phyloP scores from a whole-genome alignment of 2,113 vertebrate genomes.

The Nothocercus julius region DNA sequence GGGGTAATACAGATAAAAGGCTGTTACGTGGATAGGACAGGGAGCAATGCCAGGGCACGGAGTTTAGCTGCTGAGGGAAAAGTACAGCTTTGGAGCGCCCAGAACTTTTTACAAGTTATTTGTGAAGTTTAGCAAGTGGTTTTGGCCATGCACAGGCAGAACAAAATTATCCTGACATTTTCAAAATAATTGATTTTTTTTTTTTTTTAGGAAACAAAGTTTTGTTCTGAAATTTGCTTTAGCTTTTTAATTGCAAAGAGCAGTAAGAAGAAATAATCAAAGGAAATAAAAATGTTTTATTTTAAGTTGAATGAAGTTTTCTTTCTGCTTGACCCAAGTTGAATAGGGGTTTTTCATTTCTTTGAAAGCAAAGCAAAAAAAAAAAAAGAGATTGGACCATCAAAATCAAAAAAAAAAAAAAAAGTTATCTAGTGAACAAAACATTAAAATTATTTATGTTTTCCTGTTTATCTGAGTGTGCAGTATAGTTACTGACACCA shows the following conservation, averaged over 20 bases:
- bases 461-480: neutral
- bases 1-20: neutral
- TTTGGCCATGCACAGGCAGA: neutral
- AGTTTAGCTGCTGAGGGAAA: neutral
- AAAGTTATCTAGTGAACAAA: neutral
- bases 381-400: neutral
- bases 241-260: neutral
- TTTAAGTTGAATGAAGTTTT: neutral
- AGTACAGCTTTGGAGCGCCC: neutral
- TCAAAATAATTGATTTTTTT: neutral
- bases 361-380: neutral
- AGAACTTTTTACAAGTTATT: neutral
- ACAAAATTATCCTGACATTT: neutral
- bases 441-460: neutral
- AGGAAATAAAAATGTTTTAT: neutral
- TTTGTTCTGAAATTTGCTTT: slow-evolving; percentile 28
- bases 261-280: neutral
- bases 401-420: neutral
- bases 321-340: neutral
- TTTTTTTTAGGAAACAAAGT: neutral
- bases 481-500: neutral
- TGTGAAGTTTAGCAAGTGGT: slow-evolving; percentile 23
- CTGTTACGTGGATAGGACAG: neutral
- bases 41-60: neutral
- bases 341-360: neutral